These are phyloP conservation scores for Antechinus flavipes DNA, from an alignment of 2,113 vertebrate genomes.

Conservation along the genomic window DNA sequence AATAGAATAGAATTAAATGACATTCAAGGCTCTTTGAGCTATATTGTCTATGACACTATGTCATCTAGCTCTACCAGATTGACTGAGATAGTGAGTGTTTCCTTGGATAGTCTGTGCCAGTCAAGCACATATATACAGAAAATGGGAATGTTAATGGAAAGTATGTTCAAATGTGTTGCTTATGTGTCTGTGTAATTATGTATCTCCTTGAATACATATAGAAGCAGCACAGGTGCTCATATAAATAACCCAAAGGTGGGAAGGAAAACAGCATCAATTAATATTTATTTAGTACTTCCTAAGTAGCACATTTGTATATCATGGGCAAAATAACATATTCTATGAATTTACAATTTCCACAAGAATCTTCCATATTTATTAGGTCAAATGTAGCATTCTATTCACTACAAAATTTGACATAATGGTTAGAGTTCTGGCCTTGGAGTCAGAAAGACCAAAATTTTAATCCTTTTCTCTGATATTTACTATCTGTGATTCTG, in stretches of 20 bases:
- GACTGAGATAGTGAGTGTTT: background rate
- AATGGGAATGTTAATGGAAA: background rate
- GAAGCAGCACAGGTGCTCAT: background rate
- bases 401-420: background rate
- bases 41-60: background rate
- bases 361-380: conserved; percentile 35
- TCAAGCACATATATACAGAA: background rate
- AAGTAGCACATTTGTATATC: background rate
- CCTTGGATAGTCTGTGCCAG: conserved; percentile 25
- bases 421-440: background rate
- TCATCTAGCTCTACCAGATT: background rate
- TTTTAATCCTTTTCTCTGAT: background rate
- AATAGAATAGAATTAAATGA: background rate
- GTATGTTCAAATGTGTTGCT: background rate
- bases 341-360: conserved; percentile 23
- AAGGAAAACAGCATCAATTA: conserved; percentile 12
- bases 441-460: background rate
- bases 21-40: background rate
- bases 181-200: background rate
- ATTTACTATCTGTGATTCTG: background rate
- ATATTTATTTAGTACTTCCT: background rate
- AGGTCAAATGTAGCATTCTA: conserved; percentile 14
- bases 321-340: background rate
- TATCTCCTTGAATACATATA: background rate
- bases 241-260: background rate